Percentiles rank a stretch among this genome's conserved stretches.
These are phyloP conservation scores for Loris lydekkerianus DNA, from an alignment of 2,797 vertebrate species.

Conservation along the genomic window DNA sequence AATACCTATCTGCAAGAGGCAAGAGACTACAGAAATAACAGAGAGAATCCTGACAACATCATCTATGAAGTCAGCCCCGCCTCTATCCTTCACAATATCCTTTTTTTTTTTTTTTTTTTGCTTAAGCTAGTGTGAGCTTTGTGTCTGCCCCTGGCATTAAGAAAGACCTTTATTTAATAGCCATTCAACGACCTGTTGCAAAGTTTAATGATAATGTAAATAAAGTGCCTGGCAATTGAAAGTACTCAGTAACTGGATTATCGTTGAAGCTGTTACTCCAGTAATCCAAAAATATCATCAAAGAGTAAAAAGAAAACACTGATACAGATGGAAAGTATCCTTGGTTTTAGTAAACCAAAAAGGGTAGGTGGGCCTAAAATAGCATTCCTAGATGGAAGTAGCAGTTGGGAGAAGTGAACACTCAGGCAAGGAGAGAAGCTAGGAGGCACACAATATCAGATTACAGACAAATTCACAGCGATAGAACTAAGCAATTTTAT, in stretches of 20 bases:
- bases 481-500: constrained; percentile 38
- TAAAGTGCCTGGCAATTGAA: constrained; percentile 6
- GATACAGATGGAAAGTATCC: background rate
- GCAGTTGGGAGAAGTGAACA: constrained; percentile 5
- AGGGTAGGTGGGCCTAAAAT: constrained; percentile 12
- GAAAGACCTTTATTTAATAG: constrained; percentile 29
- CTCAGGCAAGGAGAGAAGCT: background rate
- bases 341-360: background rate
- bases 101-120: background rate
- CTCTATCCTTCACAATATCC: background rate
- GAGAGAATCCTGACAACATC: background rate
- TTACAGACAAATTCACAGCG: constrained; percentile 51
- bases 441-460: background rate
- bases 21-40: background rate
- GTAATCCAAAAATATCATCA: constrained; percentile 44
- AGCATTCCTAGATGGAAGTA: background rate
- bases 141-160: background rate
- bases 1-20: constrained; percentile 34
- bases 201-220: constrained; percentile 51
- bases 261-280: constrained; percentile 50
- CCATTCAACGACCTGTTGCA: background rate
- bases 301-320: constrained; percentile 50
- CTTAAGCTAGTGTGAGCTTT: constrained; percentile 20
- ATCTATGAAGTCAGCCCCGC: background rate
- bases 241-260: constrained; percentile 45